Percentiles rank a stretch among this genome's conserved stretches.
phyloP scores from a whole-genome alignment of 2,888 invertebrate species.

The Caenorhabditis wallacei region DNA sequence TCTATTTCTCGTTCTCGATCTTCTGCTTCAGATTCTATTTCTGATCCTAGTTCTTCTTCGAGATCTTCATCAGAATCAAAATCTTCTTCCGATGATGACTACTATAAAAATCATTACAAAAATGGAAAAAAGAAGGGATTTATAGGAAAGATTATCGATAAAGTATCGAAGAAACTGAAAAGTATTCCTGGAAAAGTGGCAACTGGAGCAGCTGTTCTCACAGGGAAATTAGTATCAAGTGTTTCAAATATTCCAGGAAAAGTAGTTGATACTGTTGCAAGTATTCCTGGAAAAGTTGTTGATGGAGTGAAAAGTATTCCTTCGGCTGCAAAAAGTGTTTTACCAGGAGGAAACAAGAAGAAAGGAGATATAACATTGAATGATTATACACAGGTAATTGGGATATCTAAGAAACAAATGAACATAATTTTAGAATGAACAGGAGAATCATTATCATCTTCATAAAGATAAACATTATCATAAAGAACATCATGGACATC shows the following conservation, averaged over 20 bases:
- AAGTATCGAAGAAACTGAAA: constrained; percentile 18
- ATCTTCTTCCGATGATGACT: neutral
- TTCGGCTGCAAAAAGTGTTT: constrained; percentile 16
- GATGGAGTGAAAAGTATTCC: constrained; percentile 34
- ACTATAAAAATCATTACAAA: constrained; percentile 21
- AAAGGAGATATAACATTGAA: constrained; percentile 46
- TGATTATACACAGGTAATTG: constrained; percentile 47
- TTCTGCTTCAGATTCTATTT: neutral
- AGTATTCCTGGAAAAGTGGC: neutral
- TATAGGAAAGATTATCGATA: constrained; percentile 18
- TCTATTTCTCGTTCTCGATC: constrained; percentile 8
- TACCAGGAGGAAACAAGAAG: constrained; percentile 39
- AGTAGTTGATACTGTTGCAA: neutral
- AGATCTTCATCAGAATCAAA: constrained; percentile 5
- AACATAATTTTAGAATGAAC: constrained; percentile 23
- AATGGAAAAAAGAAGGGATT: constrained; percentile 49
- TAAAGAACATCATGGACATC: constrained; percentile 25
- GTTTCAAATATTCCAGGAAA: constrained; percentile 9
- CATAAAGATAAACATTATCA: constrained; percentile 43
- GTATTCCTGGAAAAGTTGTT: constrained; percentile 19
- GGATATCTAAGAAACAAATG: neutral
- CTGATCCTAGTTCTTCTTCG: constrained; percentile 19
- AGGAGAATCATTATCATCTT: constrained; percentile 46
- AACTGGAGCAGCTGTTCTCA: neutral
- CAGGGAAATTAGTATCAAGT: neutral